Conservation (phyloP, 2,113 vertebrate genomes). For the Hippocampus abdominalis region DNA sequence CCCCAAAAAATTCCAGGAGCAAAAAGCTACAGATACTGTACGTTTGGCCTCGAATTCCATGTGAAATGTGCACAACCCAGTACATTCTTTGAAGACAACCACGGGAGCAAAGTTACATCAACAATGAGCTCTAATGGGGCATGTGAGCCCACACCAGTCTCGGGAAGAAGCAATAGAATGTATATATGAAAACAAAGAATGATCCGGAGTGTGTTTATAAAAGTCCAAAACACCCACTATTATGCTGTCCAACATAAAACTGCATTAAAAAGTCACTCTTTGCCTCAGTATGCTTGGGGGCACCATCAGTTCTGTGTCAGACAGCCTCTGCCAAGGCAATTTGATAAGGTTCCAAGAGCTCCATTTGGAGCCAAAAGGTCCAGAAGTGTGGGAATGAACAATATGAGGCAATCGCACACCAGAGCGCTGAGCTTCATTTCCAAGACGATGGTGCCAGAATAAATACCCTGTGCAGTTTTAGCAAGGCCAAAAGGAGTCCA, state of each 20-base stretch:
- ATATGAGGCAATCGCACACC: conserved; percentile 20
- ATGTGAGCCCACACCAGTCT: conserved; percentile 29
- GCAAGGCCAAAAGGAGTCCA: conserved; percentile 4
- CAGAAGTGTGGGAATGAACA: conserved; percentile 7
- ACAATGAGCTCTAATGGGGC: conserved; percentile 62
- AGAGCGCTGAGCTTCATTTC: conserved; percentile 24
- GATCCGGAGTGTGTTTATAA: conserved; percentile 10
- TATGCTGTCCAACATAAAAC: neutral
- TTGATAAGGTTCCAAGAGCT: conserved; percentile 49
- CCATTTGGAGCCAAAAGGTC: conserved; percentile 31
- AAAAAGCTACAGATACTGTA: neutral
- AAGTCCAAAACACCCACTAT: neutral
- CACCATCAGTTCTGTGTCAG: conserved; percentile 10
- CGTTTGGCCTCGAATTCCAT: conserved; percentile 5
- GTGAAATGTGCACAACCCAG: conserved; percentile 55
- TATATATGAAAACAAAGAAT: conserved; percentile 17
- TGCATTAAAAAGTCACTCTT: conserved; percentile 30
- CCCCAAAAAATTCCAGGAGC: neutral
- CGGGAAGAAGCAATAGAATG: conserved; percentile 28
- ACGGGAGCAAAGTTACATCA: conserved; percentile 50
- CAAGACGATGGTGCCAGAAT: conserved; percentile 33
- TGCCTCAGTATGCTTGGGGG: conserved; percentile 22
- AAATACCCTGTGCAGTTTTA: conserved; percentile 38
- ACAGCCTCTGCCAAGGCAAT: conserved; percentile 41
- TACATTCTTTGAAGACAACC: conserved; percentile 51